These are phyloP conservation scores for Dendrolimus punctatus DNA, from an alignment of 1,140 invertebrate genomes.

Conservation along the genomic window DNA sequence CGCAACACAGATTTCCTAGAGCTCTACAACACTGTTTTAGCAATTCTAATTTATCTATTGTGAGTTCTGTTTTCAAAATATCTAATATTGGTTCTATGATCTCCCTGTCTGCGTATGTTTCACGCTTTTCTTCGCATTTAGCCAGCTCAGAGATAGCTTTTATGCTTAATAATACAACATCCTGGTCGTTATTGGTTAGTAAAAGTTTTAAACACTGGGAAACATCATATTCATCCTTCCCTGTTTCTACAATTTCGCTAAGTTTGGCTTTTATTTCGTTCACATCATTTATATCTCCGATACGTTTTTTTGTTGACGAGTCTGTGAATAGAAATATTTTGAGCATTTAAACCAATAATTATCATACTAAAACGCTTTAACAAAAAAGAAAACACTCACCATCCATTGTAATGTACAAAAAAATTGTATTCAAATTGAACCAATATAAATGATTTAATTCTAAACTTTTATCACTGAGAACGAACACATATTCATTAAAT, in stretches of 20 bases:
- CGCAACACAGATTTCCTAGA: constrained; percentile 90
- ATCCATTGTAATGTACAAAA: constrained; percentile 14
- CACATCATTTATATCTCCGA: constrained; percentile 44
- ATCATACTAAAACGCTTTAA: no score
- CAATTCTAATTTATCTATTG: constrained; percentile 68
- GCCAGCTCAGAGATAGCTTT: constrained; percentile 82
- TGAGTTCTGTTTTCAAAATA: constrained; percentile 57
- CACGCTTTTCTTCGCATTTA: constrained; percentile 78
- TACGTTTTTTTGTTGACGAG: constrained; percentile 44
- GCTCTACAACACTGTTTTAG: constrained; percentile 84
- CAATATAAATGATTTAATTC: no score
- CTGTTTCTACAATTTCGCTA: constrained; percentile 46
- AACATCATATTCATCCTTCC: constrained; percentile 53
- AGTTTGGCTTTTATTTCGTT: constrained; percentile 53
- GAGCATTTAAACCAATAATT: not conserved
- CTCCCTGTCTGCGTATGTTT: constrained; percentile 74
- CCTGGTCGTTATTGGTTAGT: constrained; percentile 40
- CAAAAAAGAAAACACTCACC: constrained; percentile 10
- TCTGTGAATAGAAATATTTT: constrained; percentile 28
- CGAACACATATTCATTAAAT: no score
- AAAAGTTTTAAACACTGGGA: constrained; percentile 49
- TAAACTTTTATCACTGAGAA: no score
- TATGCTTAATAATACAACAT: constrained; percentile 59
- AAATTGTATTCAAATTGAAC: no score
- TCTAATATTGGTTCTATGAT: constrained; percentile 74